Percentiles rank a stretch among this genome's conserved stretches.
phyloP scores from a whole-genome alignment of 2,113 vertebrate species.

The Mus musculus region GRCm39 chr4:62830501-62831000 shows the following conservation, averaged over 20 bases:
- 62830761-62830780: constrained; percentile 77
- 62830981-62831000: constrained; percentile 62
- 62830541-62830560: constrained; percentile 38
- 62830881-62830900: constrained; percentile 51
- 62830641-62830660: constrained; percentile 76
- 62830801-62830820: constrained; percentile 74
- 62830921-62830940: constrained; percentile 74
- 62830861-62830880: constrained; percentile 65
- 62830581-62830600: constrained; percentile 70
- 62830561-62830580: constrained; percentile 69
- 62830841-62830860: constrained; percentile 71
- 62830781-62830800: constrained; percentile 77
- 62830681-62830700: constrained; percentile 79
- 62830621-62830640: constrained; percentile 80
- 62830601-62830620: constrained; percentile 76
- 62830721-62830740: constrained; percentile 81
- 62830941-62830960: constrained; percentile 65
- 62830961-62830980: constrained; percentile 40
- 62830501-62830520: constrained; percentile 61
- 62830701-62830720: constrained; percentile 75
- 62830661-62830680: constrained; percentile 75
- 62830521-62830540: background rate
- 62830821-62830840: constrained; percentile 70
- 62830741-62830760: constrained; percentile 71
- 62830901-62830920: constrained; percentile 66